Percentiles rank a stretch among this genome's conserved stretches.
Evolutionary conservation across 2,113 vertebrate genomes (phyloP).

Genomic region (Syngnathus typhle): DNA sequence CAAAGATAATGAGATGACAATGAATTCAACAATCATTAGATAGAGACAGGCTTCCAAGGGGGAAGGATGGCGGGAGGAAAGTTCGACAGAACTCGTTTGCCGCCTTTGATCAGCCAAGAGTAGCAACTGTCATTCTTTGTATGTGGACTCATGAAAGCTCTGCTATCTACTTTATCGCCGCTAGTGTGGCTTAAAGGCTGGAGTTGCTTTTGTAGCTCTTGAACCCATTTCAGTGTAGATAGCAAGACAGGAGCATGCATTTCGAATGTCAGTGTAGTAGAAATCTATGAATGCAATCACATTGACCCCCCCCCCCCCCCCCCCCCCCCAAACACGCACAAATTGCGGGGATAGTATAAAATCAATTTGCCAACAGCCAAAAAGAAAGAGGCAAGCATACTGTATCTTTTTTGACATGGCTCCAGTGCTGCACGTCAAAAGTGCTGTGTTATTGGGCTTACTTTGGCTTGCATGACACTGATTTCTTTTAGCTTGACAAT

Average conservation of each 20-base stretch:
- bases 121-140: constrained; percentile 60
- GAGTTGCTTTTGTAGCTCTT: constrained; percentile 14
- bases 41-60: constrained; percentile 39
- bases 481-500: constrained; percentile 60
- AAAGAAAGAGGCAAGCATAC: constrained; percentile 24
- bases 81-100: constrained; percentile 55
- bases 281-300: constrained; percentile 11
- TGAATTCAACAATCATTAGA: constrained; percentile 70
- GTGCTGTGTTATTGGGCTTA: constrained; percentile 55
- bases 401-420: constrained; percentile 34
- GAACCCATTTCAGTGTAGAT: constrained; percentile 13
- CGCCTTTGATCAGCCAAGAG: constrained; percentile 64
- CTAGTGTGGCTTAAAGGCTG: constrained; percentile 22
- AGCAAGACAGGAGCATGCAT: constrained; percentile 10
- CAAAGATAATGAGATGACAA: constrained; percentile 73
- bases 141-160: constrained; percentile 42
- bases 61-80: constrained; percentile 31
- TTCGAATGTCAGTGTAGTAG: not conserved
- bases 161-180: constrained; percentile 47
- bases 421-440: constrained; percentile 42
- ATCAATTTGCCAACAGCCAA: constrained; percentile 46
- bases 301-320: constrained; percentile 18
- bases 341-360: constrained; percentile 19
- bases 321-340: constrained; percentile 21
- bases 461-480: constrained; percentile 49